phyloP scores from a whole-genome alignment of 1,140 invertebrate species.

The Vanessa tameamea region DNA sequence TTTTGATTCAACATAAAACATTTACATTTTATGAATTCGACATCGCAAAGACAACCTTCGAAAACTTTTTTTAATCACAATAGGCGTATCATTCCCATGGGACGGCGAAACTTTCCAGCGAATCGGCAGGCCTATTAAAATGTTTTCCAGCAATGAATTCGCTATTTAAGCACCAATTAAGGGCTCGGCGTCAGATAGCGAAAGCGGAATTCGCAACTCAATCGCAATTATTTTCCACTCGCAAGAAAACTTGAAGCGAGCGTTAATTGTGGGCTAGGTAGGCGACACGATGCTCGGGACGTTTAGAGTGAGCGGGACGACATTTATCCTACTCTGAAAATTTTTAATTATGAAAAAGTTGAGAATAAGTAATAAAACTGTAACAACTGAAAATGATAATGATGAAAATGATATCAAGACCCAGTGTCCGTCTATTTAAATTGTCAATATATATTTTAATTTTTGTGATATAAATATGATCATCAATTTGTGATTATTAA shows the following conservation, averaged over 20 bases:
- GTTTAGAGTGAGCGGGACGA: conserved; percentile 26
- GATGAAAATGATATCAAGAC: too few relatives aligned
- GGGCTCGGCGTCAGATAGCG: conserved; percentile 64
- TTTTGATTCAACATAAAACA: not conserved
- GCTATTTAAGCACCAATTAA: conserved; percentile 74
- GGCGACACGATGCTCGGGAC: conserved; percentile 31
- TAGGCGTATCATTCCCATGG: conserved; percentile 28
- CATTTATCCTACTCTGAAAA: too few relatives aligned
- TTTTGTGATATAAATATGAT: too few relatives aligned
- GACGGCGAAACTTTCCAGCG: conserved; percentile 14
- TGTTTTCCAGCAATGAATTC: conserved; percentile 64
- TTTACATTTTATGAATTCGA: not conserved
- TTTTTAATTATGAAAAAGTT: too few relatives aligned
- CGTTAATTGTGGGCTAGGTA: conserved; percentile 65
- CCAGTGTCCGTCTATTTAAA: too few relatives aligned
- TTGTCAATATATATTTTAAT: too few relatives aligned
- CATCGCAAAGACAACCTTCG: not conserved
- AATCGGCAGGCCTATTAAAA: conserved; percentile 46
- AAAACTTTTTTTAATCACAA: conserved; percentile 26
- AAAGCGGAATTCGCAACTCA: conserved; percentile 68
- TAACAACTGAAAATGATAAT: too few relatives aligned
- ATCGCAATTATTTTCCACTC: conserved; percentile 73
- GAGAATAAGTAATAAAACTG: too few relatives aligned
- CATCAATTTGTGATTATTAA: too few relatives aligned
- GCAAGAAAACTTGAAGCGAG: conserved; percentile 67